A percentile compares a stretch with the other conserved stretches of the same genome.
Evolutionary conservation across 2,797 vertebrate species (phyloP).

Genomic region (Myripristis jacobus): DNA sequence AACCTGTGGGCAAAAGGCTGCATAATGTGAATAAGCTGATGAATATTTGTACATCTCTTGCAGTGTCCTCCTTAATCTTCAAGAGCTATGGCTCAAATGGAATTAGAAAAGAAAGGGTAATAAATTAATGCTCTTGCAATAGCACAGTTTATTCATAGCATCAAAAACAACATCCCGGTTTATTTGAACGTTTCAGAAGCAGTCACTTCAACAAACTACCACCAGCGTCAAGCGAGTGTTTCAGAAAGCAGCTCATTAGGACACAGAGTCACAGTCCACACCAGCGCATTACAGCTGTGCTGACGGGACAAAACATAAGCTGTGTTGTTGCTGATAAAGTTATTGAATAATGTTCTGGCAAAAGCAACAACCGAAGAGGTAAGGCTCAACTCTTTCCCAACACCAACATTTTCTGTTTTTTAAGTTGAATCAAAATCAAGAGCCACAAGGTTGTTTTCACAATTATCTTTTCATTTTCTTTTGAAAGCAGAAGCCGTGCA

Average conservation of each 20-base stretch:
- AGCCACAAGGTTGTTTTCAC: too few relatives aligned
- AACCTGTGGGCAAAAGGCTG: constrained; percentile 78
- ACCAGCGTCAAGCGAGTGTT: constrained; percentile 59
- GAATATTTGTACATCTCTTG: constrained; percentile 62
- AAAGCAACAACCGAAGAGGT: too few relatives aligned
- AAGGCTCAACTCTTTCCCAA: too few relatives aligned
- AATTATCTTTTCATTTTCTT: too few relatives aligned
- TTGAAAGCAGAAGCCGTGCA: too few relatives aligned
- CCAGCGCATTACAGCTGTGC: constrained; percentile 21
- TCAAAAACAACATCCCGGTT: constrained; percentile 2
- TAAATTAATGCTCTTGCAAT: constrained; percentile 44
- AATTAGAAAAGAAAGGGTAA: constrained; percentile 40
- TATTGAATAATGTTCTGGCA: too few relatives aligned
- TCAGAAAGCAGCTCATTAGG: constrained; percentile 66
- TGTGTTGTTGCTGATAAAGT: too few relatives aligned
- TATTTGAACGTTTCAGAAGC: constrained; percentile 5
- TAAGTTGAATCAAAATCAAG: too few relatives aligned
- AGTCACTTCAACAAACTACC: constrained; percentile 16
- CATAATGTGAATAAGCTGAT: constrained; percentile 72
- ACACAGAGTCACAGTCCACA: constrained; percentile 76
- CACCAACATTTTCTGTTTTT: too few relatives aligned
- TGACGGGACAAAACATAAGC: constrained; percentile 44
- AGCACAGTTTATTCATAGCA: not conserved
- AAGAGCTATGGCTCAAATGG: constrained; percentile 56
- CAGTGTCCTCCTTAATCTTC: constrained; percentile 65